Percentiles rank a stretch among this genome's conserved stretches.
phyloP scores from a whole-genome alignment of 2,797 vertebrate genomes.

The Crocidura indochinensis region DNA sequence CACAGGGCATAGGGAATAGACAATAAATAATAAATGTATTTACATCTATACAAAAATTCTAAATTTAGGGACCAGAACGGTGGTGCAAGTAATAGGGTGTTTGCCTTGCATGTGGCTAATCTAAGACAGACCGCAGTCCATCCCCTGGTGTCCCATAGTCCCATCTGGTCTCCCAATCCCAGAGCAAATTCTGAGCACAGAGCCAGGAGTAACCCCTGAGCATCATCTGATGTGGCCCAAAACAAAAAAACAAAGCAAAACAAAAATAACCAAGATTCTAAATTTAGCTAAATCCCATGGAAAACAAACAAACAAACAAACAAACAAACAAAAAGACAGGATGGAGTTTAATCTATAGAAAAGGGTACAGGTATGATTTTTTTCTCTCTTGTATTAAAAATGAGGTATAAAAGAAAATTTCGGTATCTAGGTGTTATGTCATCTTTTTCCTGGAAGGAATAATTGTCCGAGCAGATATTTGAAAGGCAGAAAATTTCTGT shows the following conservation, averaged over 20 bases:
- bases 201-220: no score
- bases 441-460: neutral
- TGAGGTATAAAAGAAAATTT: neutral
- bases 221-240: no score
- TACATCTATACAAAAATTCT: no score
- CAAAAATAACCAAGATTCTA: no score
- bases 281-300: neutral
- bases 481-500: neutral
- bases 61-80: neutral
- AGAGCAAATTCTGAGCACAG: no score
- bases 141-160: no score
- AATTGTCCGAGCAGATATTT: neutral
- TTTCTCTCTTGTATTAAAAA: neutral
- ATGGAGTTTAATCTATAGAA: neutral
- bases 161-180: no score
- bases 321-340: neutral
- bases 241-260: no score
- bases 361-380: neutral
- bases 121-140: no score
- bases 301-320: neutral
- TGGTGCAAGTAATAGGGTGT: no score
- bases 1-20: neutral
- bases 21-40: neutral
- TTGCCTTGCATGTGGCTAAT: no score
- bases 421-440: neutral